Evolutionary conservation across 2,888 invertebrate species (phyloP), one percentile per base, ranked within the genome.

Genomic region (Gonocerus acuteangulatus): DNA sequence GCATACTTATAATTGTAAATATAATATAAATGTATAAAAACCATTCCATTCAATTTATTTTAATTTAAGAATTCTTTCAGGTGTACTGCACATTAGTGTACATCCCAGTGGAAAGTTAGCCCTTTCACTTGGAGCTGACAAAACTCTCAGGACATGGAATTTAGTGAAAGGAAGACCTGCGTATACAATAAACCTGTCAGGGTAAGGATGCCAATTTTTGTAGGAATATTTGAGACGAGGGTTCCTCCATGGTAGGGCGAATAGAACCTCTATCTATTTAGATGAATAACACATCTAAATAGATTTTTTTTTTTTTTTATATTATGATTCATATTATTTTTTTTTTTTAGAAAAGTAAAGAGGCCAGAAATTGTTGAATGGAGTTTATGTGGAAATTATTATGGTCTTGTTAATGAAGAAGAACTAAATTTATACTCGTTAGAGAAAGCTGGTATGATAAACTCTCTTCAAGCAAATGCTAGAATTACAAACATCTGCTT

Each of bases 51-150:
- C n/a, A n/a, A n/a, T n/a, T n/a, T n/a, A n/a, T n/a, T n/a, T n/a
- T n/a, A n/a, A n/a, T n/a, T n/a, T n/a, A n/a, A n/a, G 32, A n/a
- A n/a, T 4, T 54, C 18, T 86, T 58, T 78, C 78, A 66, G 79
- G 84, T 2, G 82, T 95, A 1, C 82, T 83, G 62, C 81, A 83
- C 66, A 76, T 95, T 58, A 83, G 88, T 52, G 80, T 95, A 49
- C 95, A 96, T 78, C 89, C 93, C 1, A 85, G 86, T 69, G 93
- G 93, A 13, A 94, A 93, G 75, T 71, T 95, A 67, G 91, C 92
- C 0, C 75, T 96, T 7, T 88, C 93, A 11, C 80, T 94, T 39
- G 92, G 94, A 15, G 83, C 82, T 51, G 95, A 96, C 74, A 83
- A 82, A 68, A 85, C 87, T 3, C 74, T 96, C 48, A 79, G 86